Base-by-base conservation (phyloP, 2,888 invertebrate genomes). In the Cheilosia scutellata region DNA sequence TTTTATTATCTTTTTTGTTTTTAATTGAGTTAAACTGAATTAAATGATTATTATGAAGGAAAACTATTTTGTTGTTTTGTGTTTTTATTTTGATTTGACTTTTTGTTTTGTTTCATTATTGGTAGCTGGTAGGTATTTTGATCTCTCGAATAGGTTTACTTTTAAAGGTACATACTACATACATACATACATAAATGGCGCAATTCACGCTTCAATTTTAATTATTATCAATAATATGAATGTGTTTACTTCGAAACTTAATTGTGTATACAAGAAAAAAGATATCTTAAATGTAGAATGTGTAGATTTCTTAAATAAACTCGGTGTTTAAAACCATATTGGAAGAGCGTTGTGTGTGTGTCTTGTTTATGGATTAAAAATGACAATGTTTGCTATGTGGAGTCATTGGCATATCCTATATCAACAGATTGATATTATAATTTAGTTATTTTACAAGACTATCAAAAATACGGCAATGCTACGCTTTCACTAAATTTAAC, bases 251-350 rank as follows among this genome's bases (percentile, higher is more conserved):
- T 65, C 57, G 27, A 11, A 75, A 75, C 42, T 80, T 75, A 49
- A 60, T 62, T 79, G 63, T 83, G 66, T 62, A 77, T 60, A 49
- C 37, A 47, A 55, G 57, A 49, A 62, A 49, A 33, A 40, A 55
- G 20, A 16, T 53, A 29, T 79, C 53, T 82, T 68, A 60, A 42
- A 55, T 75, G 57, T 79, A 84, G 63, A 47, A 37, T 57, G 60
- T 63, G 80, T 84, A 84, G 84, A 84, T 84, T 84, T 84, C 84
- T 80, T 84, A 82, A 80, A 84, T 84, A 84, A 84, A 84, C 55
- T 84, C 68, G 70, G 74, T 84, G 79, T 84, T 84, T 68, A 9
- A 42, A 76, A 44, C 13, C 44, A 51, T 5, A 49, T 49, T 7
- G 33, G 31, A 44, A 33, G 20, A 13, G 42, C 31, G 49, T 65